Evolutionary conservation across 2,113 vertebrate genomes (phyloP).

Genomic region (Seriola dumerili): DNA sequence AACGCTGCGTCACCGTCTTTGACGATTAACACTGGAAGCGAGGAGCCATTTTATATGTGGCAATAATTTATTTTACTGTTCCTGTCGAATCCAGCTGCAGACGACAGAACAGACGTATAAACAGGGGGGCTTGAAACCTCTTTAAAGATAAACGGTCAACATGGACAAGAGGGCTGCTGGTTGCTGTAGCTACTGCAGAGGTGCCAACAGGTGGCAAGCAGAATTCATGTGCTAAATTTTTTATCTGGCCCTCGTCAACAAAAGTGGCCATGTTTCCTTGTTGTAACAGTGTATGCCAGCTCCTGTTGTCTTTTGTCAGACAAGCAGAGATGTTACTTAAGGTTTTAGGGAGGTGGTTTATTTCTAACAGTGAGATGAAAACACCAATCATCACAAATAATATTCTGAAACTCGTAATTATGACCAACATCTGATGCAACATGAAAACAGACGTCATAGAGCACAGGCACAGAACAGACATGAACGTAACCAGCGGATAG

Average conservation of each 20-base stretch:
- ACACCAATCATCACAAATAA: neutral
- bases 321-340: neutral
- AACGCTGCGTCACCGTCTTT: neutral
- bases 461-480: too few species aligned
- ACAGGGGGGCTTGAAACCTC: neutral
- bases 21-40: neutral
- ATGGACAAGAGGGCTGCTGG: neutral
- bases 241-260: neutral
- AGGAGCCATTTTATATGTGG: neutral
- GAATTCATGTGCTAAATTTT: neutral
- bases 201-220: neutral
- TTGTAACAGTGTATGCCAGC: neutral
- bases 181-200: neutral
- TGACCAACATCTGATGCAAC: too few species aligned
- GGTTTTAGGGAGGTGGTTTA: neutral
- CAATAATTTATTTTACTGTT: constrained; percentile 11
- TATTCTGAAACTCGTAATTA: too few species aligned
- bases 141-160: constrained; percentile 12
- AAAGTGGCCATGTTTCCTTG: neutral
- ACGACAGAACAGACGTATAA: neutral
- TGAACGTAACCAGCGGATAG: too few species aligned
- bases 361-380: neutral
- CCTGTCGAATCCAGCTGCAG: constrained; percentile 2
- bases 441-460: too few species aligned
- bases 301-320: neutral